Evolutionary conservation across 2,888 invertebrate genomes (phyloP).

Genomic region (Pteria penguin): DNA sequence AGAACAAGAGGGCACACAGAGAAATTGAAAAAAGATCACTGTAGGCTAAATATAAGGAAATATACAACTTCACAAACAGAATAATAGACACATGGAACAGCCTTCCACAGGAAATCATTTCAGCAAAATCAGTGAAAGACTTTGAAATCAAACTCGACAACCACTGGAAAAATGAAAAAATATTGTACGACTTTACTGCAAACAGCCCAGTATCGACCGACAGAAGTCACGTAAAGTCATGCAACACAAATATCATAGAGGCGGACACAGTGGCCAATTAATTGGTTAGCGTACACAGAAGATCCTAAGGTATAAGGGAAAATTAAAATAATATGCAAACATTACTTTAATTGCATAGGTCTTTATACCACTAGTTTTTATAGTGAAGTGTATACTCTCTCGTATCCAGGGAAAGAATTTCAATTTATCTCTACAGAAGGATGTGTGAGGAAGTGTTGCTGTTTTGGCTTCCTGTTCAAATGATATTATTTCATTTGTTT

Average conservation of each 20-base stretch:
- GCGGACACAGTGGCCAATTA: neutral
- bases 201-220: neutral
- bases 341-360: too few relatives aligned
- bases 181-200: neutral
- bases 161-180: neutral
- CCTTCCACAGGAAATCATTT: neutral
- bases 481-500: too few relatives aligned
- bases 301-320: neutral
- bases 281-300: neutral
- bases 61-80: slow-evolving; percentile 1
- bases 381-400: too few relatives aligned
- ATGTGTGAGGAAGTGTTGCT: too few relatives aligned
- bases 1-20: slow-evolving; percentile 4
- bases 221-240: neutral
- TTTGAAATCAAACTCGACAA: neutral
- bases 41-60: neutral
- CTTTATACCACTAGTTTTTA: too few relatives aligned
- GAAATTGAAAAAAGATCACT: neutral
- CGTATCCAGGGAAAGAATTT: too few relatives aligned
- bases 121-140: neutral
- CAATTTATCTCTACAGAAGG: too few relatives aligned
- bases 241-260: neutral
- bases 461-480: too few relatives aligned
- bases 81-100: slow-evolving; percentile 1
- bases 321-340: too few relatives aligned